Evolutionary conservation across 2,113 vertebrate genomes (phyloP).

Genomic region (Stomatorhinus ivindoensis): DNA sequence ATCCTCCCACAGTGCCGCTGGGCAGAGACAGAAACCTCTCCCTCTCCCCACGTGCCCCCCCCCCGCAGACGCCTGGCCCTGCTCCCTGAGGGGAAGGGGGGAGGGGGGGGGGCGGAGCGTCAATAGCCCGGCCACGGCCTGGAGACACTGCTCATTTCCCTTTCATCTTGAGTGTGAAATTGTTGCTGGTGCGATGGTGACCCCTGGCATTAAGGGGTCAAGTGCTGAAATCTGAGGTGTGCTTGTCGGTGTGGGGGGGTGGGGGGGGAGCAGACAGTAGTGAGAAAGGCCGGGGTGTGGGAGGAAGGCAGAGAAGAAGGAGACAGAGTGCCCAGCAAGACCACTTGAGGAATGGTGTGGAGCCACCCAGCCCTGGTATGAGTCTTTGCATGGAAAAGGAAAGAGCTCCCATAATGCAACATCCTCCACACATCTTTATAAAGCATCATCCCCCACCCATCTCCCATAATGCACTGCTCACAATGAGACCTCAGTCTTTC

Average conservation of each 20-base stretch:
- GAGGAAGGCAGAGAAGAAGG: slow-evolving; percentile 13
- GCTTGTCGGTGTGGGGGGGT: slow-evolving; percentile 36
- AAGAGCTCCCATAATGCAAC: not conserved
- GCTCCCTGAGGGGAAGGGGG: not conserved
- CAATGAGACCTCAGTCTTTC: not conserved
- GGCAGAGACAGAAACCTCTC: not conserved
- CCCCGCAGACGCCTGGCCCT: not conserved
- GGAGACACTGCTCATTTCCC: slow-evolving; percentile 58
- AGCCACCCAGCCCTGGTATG: not conserved
- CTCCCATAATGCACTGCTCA: not conserved
- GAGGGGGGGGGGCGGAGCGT: not conserved
- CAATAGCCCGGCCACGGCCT: slow-evolving; percentile 21
- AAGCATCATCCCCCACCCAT: not conserved
- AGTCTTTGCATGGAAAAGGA: not conserved
- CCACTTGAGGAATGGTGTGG: not conserved
- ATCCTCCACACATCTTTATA: not conserved
- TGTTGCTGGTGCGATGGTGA: slow-evolving; percentile 61
- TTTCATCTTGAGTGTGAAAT: slow-evolving; percentile 75
- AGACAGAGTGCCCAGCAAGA: not conserved
- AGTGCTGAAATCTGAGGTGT: slow-evolving; percentile 70
- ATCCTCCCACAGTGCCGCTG: not conserved
- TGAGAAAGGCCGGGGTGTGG: slow-evolving; percentile 37
- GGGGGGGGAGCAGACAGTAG: slow-evolving; percentile 34
- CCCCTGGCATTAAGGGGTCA: slow-evolving; percentile 70
- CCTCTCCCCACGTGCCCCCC: not conserved